These are phyloP conservation scores for Drosophila niveifrons DNA, from an alignment of 2,888 invertebrate genomes.

Conservation along the genomic window DNA sequence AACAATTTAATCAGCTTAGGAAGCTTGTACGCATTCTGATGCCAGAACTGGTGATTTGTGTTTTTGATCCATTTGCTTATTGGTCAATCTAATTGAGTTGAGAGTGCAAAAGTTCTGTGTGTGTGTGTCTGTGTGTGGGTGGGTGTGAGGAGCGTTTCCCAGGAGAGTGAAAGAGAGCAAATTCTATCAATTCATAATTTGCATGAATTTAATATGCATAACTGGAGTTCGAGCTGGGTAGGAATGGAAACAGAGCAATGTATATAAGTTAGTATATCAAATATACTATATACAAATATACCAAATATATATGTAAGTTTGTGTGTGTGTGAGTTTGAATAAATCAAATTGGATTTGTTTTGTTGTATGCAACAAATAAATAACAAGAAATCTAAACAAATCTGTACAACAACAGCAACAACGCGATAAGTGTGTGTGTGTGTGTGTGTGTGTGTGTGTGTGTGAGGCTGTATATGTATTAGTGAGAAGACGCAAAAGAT, in stretches of 20 bases:
- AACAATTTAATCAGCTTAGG: conserved; percentile 1
- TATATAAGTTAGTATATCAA: conserved; percentile 12
- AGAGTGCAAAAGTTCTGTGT: background rate
- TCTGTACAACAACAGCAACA: conserved; percentile 53
- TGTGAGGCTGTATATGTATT: conserved; percentile 19
- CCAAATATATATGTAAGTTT: background rate
- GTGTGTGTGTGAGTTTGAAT: conserved; percentile 42
- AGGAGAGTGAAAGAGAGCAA: conserved; percentile 14
- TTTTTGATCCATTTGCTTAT: conserved; percentile 18
- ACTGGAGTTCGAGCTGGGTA: conserved; percentile 21
- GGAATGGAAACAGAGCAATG: background rate
- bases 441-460: background rate
- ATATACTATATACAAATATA: too few relatives aligned
- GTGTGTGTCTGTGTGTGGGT: background rate
- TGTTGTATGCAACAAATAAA: conserved; percentile 73
- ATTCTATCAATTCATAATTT: conserved; percentile 61
- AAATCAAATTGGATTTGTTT: conserved; percentile 76
- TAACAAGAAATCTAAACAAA: conserved; percentile 75
- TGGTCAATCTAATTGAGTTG: conserved; percentile 29
- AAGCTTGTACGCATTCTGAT: background rate
- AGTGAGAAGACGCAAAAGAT: conserved; percentile 39
- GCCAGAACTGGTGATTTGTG: background rate
- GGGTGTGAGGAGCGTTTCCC: background rate
- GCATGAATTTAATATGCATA: conserved; percentile 71
- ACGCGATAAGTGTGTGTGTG: conserved; percentile 25